phyloP scores from a whole-genome alignment of 2,888 invertebrate genomes.

The Penaeus monodon region DNA sequence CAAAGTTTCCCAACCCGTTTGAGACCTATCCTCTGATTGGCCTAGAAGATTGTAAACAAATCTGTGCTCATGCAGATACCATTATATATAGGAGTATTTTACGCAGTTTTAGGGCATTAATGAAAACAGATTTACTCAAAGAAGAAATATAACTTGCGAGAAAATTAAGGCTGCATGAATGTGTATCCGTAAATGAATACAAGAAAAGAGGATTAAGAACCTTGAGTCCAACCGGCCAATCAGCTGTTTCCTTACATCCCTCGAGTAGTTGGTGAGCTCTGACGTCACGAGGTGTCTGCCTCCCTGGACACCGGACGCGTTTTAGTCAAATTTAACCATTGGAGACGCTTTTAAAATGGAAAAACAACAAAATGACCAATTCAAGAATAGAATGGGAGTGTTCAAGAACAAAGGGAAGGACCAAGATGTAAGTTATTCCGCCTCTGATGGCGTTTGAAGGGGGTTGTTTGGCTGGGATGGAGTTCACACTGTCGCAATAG shows the following conservation, averaged over 20 bases:
- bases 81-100: not conserved
- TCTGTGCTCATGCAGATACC: not conserved
- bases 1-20: slow-evolving; percentile 9
- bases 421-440: slow-evolving; percentile 88
- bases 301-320: slow-evolving; percentile 48
- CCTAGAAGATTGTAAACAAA: slow-evolving; percentile 36
- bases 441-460: not conserved
- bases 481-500: too few relatives aligned
- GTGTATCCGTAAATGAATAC: too few relatives aligned
- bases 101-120: too few relatives aligned
- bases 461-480: not conserved
- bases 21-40: slow-evolving; percentile 26
- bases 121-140: too few relatives aligned
- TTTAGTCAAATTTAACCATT: slow-evolving; percentile 24
- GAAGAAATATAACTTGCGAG: too few relatives aligned
- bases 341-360: slow-evolving; percentile 47
- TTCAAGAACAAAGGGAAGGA: slow-evolving; percentile 99
- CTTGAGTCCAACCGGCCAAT: slow-evolving; percentile 15
- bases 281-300: slow-evolving; percentile 59
- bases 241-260: not conserved
- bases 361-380: slow-evolving; percentile 57
- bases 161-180: too few relatives aligned
- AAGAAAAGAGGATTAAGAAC: too few relatives aligned
- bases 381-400: slow-evolving; percentile 79
- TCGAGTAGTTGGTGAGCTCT: slow-evolving; percentile 16